These are phyloP conservation scores for Spea bombifrons DNA, from an alignment of 2,113 vertebrate genomes.

Conservation along the genomic window DNA sequence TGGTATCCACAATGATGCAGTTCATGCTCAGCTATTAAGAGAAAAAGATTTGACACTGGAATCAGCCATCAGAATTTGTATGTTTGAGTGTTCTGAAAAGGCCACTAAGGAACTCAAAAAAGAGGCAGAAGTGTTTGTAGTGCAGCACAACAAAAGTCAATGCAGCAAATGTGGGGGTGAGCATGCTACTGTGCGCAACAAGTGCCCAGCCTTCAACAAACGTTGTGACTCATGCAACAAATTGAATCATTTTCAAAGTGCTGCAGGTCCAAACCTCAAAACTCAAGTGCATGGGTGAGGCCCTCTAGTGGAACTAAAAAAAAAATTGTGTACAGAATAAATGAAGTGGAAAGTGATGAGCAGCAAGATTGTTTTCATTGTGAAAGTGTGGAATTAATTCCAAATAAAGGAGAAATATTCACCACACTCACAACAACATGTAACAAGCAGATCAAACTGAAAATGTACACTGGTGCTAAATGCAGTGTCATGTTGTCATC, in stretches of 20 bases:
- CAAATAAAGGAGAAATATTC: slow-evolving; percentile 13
- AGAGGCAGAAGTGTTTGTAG: not conserved
- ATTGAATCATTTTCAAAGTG: not conserved
- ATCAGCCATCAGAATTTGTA: not conserved
- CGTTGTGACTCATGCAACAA: not conserved
- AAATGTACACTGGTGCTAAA: not conserved
- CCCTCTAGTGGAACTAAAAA: not conserved
- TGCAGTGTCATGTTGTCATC: not conserved
- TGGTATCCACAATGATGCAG: not conserved
- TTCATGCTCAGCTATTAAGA: not conserved
- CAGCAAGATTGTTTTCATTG: too few species aligned
- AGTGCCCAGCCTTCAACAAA: not conserved
- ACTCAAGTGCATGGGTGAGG: not conserved
- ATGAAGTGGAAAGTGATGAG: not conserved
- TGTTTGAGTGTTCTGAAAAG: not conserved
- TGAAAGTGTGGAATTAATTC: not conserved
- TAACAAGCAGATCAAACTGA: not conserved
- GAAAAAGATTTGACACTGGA: slow-evolving; percentile 8
- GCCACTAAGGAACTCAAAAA: slow-evolving; percentile 5
- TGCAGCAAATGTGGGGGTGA: slow-evolving; percentile 6
- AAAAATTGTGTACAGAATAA: too few species aligned
- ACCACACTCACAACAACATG: not conserved
- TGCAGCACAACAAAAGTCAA: not conserved
- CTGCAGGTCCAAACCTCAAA: not conserved
- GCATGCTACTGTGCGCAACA: not conserved